A percentile compares a stretch with the other conserved stretches of the same genome.
phyloP scores from a whole-genome alignment of 1,140 invertebrate genomes.

The Drosophila oshimai region DNA sequence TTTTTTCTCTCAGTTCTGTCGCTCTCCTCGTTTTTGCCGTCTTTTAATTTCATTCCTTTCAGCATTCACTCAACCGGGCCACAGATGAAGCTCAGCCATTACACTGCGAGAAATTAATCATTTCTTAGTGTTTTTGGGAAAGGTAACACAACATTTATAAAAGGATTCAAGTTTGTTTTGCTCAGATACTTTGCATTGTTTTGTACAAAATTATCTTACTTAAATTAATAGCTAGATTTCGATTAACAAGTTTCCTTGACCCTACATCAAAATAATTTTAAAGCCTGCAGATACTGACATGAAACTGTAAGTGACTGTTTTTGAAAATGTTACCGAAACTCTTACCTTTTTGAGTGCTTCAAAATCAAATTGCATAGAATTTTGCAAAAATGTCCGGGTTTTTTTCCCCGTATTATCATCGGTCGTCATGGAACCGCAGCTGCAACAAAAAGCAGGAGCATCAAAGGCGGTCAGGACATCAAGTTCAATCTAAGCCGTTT shows the following conservation, averaged over 20 bases:
- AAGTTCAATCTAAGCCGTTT: constrained; percentile 39
- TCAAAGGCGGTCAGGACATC: constrained; percentile 27
- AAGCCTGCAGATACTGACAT: no score
- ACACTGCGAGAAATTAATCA: background rate
- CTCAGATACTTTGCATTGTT: no score
- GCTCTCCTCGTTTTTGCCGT: constrained; percentile 5
- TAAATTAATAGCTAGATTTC: no score
- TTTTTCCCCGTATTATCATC: background rate
- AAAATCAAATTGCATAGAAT: background rate
- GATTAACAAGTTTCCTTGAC: no score
- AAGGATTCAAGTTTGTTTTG: no score
- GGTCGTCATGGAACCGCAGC: constrained; percentile 17
- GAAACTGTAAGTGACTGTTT: no score
- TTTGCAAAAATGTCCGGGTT: background rate
- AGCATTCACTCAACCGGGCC: constrained; percentile 38
- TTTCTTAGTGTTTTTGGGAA: no score
- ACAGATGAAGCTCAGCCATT: constrained; percentile 23
- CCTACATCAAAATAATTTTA: no score
- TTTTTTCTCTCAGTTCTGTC: constrained; percentile 38
- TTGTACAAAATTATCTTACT: no score
- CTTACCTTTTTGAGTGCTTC: background rate
- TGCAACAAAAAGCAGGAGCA: constrained; percentile 22
- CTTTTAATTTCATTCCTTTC: constrained; percentile 57
- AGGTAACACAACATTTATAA: no score
- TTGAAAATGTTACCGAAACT: background rate